Evolutionary conservation across 2,797 vertebrate species (phyloP), one percentile per base, ranked within the genome.

Genomic region (Pipistrellus pygmaeus): DNA sequence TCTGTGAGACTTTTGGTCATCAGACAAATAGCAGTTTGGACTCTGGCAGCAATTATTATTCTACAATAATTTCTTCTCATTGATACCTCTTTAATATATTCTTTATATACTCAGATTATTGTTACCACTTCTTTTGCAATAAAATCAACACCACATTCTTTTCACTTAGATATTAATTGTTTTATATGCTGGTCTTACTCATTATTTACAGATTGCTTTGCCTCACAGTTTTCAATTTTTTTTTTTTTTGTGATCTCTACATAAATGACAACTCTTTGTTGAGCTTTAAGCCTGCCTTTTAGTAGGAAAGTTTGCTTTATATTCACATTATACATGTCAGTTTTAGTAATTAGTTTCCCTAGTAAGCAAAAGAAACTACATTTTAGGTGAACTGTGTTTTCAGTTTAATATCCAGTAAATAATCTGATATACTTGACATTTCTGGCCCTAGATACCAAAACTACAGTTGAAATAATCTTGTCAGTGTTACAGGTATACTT

Each of bases 131-230:
- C 32, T 86, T 88, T 80, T 88, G 14, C 12, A 84, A 91, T 72
- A 95, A 21, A 95, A 41, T 85, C 57, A 94, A 94, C 27, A 84
- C 21, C 73, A 1, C 3, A 53, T 0, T 85, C 15, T 51, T 89
- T 85, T 82, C 20, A 95, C 68, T 71, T 69, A 57, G 27, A 18
- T 55, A n/a, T 7, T 68, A 71, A 46, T 71, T 44, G 64, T 41
- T 73, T 17, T 92, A 18, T 92, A 18, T 91, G 35, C 55, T 89
- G 48, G 80, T 84, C 21, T 88, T 76, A 72, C 5, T 60, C 78
- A 53, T 15, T 92, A 72, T 89, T 93, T 91, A 38, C 27, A 97
- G 51, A 48, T 75, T 51, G 4, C 41, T 77, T 94, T 93, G 93
- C 55, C 20, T 90, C 46, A 69, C 7, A 38, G 20, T 87, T 88